A percentile compares a stretch with the other conserved stretches of the same genome.
Evolutionary conservation across 1,140 invertebrate species (phyloP).

Genomic region (Psilanteris sp.): DNA sequence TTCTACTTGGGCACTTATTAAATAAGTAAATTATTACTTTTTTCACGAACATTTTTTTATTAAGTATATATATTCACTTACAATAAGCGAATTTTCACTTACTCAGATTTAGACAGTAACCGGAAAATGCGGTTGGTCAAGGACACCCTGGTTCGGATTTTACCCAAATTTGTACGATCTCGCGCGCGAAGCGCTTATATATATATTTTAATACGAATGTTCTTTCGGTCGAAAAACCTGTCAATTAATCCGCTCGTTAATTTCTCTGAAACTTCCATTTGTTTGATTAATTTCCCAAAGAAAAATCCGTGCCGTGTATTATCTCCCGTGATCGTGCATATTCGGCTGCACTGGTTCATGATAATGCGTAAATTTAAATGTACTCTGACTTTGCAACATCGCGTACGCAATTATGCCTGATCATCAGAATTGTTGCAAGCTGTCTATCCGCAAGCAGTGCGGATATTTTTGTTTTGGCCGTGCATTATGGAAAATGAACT

Average conservation of each 20-base stretch:
- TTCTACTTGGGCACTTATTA: too few relatives aligned
- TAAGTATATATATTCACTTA: too few relatives aligned
- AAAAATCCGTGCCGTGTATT: slow-evolving; percentile 25
- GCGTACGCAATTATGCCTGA: slow-evolving; percentile 16
- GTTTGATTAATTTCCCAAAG: slow-evolving; percentile 48
- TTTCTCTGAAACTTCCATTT: slow-evolving; percentile 29
- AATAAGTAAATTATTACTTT: too few relatives aligned
- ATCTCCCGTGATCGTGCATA: slow-evolving; percentile 35
- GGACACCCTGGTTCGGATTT: too few relatives aligned
- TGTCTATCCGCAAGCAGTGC: background rate
- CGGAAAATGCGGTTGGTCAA: too few relatives aligned
- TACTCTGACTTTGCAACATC: slow-evolving; percentile 21
- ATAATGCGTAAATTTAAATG: slow-evolving; percentile 51
- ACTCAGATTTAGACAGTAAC: too few relatives aligned
- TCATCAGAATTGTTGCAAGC: slow-evolving; percentile 32
- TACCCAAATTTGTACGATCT: too few relatives aligned
- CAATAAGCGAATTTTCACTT: too few relatives aligned
- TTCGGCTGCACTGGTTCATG: slow-evolving; percentile 22
- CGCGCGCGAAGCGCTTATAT: too few relatives aligned
- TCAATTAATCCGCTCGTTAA: slow-evolving; percentile 38
- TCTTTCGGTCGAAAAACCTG: slow-evolving; percentile 13
- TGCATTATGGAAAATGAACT: too few relatives aligned
- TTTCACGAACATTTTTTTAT: too few relatives aligned
- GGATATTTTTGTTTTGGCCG: slow-evolving; percentile 6
- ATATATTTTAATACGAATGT: background rate